Evolutionary conservation across 2,888 invertebrate species (phyloP).

Genomic region (Hypomecis atomaria): DNA sequence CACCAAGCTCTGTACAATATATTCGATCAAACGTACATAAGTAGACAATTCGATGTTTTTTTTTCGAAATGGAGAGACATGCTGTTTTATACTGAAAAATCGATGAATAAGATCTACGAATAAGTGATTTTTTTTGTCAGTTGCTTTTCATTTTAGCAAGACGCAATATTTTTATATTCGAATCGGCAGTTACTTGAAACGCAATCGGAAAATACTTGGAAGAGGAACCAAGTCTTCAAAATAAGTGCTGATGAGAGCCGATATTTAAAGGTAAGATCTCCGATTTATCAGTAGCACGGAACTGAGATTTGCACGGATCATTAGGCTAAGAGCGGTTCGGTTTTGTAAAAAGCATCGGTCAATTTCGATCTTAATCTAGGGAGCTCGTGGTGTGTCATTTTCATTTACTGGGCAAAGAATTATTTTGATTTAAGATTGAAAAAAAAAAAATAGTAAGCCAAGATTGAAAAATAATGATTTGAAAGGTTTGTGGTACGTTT

Average conservation of each 20-base stretch:
- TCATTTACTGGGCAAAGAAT: slow-evolving; percentile 14
- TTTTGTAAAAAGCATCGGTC: slow-evolving; percentile 39
- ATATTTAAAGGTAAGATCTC: slow-evolving; percentile 42
- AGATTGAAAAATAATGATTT: too few relatives aligned
- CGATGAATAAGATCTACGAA: background rate
- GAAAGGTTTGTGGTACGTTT: too few relatives aligned
- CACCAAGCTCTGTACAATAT: too few relatives aligned
- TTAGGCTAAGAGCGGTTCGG: slow-evolving; percentile 40
- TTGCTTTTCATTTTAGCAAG: background rate
- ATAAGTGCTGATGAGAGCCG: slow-evolving; percentile 37
- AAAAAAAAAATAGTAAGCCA: background rate
- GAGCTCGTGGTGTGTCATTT: slow-evolving; percentile 20
- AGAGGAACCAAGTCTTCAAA: slow-evolving; percentile 17
- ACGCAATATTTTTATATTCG: too few relatives aligned
- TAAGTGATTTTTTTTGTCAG: background rate
- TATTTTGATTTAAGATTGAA: slow-evolving; percentile 5
- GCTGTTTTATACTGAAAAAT: too few relatives aligned
- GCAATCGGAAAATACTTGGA: slow-evolving; percentile 18
- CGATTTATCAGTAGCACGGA: slow-evolving; percentile 41
- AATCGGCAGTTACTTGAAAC: background rate
- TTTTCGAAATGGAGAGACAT: too few relatives aligned
- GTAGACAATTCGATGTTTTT: too few relatives aligned
- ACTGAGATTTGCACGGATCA: slow-evolving; percentile 42
- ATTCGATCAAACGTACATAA: too few relatives aligned
- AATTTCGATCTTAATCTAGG: slow-evolving; percentile 36